phyloP scores from a whole-genome alignment of 1,140 invertebrate genomes.

The Ephestia elutella region DNA sequence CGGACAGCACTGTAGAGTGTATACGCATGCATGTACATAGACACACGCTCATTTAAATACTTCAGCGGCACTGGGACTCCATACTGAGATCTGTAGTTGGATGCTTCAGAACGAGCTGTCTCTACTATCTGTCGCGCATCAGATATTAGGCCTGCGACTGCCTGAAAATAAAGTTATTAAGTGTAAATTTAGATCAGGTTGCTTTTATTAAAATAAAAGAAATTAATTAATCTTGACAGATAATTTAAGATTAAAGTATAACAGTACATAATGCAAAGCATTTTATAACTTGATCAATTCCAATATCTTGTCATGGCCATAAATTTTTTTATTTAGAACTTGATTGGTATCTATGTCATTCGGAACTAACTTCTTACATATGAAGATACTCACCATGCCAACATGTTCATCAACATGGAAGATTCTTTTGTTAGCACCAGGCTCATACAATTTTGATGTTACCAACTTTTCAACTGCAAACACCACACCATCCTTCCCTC shows the following conservation, averaged over 20 bases:
- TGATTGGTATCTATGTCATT: too few species aligned
- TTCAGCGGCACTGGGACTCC: constrained; percentile 90
- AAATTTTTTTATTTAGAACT: too few species aligned
- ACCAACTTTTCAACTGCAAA: constrained; percentile 98
- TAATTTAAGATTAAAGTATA: too few species aligned
- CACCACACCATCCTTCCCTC: constrained; percentile 97
- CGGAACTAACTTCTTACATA: too few species aligned
- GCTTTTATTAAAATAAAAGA: too few species aligned
- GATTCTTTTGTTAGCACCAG: constrained; percentile 94
- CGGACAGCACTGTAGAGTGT: constrained; percentile 96
- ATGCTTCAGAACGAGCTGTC: constrained; percentile 91
- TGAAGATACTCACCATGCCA: constrained; percentile 82
- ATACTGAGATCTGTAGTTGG: constrained; percentile 92
- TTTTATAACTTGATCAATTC: too few species aligned
- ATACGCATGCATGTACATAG: constrained; percentile 97
- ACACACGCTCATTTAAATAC: constrained; percentile 92
- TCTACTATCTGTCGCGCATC: constrained; percentile 95
- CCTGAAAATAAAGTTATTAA: constrained; percentile 71
- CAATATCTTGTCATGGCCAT: too few species aligned
- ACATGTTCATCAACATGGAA: constrained; percentile 96
- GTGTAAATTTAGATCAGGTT: too few species aligned
- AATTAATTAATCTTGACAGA: too few species aligned
- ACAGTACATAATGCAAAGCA: too few species aligned
- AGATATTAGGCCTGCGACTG: constrained; percentile 93
- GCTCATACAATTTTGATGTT: constrained; percentile 97